Conservation (phyloP, 1,140 invertebrate species). For the Maniola jurtina region DNA sequence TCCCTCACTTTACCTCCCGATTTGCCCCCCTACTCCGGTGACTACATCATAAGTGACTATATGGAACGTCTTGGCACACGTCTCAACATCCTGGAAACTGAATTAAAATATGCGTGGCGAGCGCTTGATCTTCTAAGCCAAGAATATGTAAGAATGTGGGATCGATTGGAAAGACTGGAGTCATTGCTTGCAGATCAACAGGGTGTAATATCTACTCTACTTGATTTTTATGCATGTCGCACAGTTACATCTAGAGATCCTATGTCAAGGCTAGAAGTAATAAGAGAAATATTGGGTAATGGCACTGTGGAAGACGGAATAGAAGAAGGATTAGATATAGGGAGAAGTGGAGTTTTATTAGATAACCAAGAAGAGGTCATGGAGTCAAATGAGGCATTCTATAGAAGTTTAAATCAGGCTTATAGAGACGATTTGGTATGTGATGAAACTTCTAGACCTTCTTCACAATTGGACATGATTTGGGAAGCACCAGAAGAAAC, state of each 20-base stretch:
- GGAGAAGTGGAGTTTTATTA: slow-evolving; percentile 56
- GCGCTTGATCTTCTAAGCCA: slow-evolving; percentile 93
- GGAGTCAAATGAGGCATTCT: slow-evolving; percentile 93
- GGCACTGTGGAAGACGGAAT: slow-evolving; percentile 81
- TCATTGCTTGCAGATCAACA: slow-evolving; percentile 93
- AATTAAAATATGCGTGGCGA: slow-evolving; percentile 94
- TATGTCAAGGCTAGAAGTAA: slow-evolving; percentile 79
- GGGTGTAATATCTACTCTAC: slow-evolving; percentile 92
- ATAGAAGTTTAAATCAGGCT: slow-evolving; percentile 91
- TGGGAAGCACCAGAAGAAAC: slow-evolving; percentile 85
- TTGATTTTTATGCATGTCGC: slow-evolving; percentile 85
- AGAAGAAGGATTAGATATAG: slow-evolving; percentile 81
- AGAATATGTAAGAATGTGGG: slow-evolving; percentile 97
- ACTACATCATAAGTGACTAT: slow-evolving; percentile 90
- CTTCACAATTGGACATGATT: slow-evolving; percentile 88
- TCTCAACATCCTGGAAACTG: slow-evolving; percentile 91
- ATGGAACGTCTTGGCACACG: slow-evolving; percentile 93
- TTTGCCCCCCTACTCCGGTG: slow-evolving; percentile 73
- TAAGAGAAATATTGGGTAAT: slow-evolving; percentile 81
- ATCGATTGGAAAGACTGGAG: slow-evolving; percentile 94
- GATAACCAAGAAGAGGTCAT: slow-evolving; percentile 69
- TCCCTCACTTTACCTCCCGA: slow-evolving; percentile 69
- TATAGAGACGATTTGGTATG: slow-evolving; percentile 89
- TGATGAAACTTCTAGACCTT: slow-evolving; percentile 81
- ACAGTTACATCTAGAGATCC: slow-evolving; percentile 70